Percentiles rank a stretch among this genome's conserved stretches.
These are phyloP conservation scores for Heliconius cydno DNA, from an alignment of 2,888 invertebrate species.

Conservation along the genomic window DNA sequence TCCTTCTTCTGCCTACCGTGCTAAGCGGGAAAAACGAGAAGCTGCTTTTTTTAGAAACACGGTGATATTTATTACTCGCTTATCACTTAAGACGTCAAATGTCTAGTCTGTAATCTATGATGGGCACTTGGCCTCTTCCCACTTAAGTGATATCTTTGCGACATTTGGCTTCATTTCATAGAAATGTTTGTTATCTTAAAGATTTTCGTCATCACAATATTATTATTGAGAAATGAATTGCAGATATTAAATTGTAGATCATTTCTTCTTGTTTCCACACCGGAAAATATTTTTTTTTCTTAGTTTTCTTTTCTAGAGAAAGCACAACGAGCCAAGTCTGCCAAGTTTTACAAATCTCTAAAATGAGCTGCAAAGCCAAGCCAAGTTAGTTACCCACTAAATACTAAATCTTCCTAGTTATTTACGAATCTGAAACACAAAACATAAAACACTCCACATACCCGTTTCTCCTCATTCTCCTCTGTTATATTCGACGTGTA, in stretches of 20 bases:
- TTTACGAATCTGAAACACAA: neutral
- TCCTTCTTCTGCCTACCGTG: no score
- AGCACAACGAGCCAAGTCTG: no score
- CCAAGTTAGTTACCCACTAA: no score
- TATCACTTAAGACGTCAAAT: neutral
- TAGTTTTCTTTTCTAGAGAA: no score
- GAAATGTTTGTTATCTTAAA: neutral
- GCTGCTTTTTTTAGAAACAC: neutral
- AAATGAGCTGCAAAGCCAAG: no score
- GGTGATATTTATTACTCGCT: slow-evolving; percentile 10
- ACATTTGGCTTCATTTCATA: slow-evolving; percentile 6
- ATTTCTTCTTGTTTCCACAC: no score
- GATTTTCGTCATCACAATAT: slow-evolving; percentile 2
- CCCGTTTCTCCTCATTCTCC: slow-evolving; percentile 82
- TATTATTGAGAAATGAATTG: slow-evolving; percentile 1
- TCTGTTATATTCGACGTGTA: slow-evolving; percentile 91
- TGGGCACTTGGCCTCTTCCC: neutral
- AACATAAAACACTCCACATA: slow-evolving; percentile 47
- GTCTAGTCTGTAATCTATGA: slow-evolving; percentile 9
- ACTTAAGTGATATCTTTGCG: slow-evolving; percentile 5
- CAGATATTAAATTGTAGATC: no score
- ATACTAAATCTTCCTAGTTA: neutral
- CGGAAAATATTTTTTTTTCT: no score
- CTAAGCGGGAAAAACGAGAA: no score
- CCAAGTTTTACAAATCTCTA: no score